Evolutionary conservation across 2,888 invertebrate genomes (phyloP).

Genomic region (Cantharis rufa): DNA sequence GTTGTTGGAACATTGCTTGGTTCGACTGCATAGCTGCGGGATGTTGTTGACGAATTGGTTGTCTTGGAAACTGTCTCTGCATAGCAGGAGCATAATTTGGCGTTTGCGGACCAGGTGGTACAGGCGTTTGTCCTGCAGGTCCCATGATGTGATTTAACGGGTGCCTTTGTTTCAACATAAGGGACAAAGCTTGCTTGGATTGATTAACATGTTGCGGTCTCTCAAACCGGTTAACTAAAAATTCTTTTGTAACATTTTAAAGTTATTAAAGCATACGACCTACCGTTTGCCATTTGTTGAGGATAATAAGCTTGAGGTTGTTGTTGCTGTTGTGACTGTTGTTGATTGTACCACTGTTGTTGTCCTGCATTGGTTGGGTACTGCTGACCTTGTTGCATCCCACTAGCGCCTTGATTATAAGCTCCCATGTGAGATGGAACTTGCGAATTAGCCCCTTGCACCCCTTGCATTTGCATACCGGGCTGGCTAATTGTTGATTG

Average conservation of each 20-base stretch:
- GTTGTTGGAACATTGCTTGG: conserved; percentile 52
- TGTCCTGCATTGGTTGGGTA: conserved; percentile 56
- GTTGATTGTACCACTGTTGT: conserved; percentile 64
- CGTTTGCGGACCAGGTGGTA: conserved; percentile 50
- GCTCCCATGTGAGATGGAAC: conserved; percentile 46
- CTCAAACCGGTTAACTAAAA: conserved; percentile 56
- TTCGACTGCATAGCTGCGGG: conserved; percentile 52
- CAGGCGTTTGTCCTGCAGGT: conserved; percentile 46
- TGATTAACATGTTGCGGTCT: conserved; percentile 64
- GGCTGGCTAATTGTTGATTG: conserved; percentile 41
- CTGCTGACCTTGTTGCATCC: conserved; percentile 47
- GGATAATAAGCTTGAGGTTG: conserved; percentile 58
- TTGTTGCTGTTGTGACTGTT: conserved; percentile 54
- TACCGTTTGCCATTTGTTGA: conserved; percentile 56
- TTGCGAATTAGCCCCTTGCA: conserved; percentile 48
- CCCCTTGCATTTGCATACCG: conserved; percentile 44
- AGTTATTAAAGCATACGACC: not conserved
- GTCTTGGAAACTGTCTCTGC: conserved; percentile 58
- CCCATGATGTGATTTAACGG: conserved; percentile 62
- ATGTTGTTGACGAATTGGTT: conserved; percentile 55
- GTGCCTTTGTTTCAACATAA: conserved; percentile 80
- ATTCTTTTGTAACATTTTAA: not conserved
- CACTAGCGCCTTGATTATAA: conserved; percentile 41
- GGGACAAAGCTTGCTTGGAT: conserved; percentile 83
- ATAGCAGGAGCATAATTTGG: conserved; percentile 54